phyloP scores from a whole-genome alignment of 2,888 invertebrate species.

The Ochropleura plecta region DNA sequence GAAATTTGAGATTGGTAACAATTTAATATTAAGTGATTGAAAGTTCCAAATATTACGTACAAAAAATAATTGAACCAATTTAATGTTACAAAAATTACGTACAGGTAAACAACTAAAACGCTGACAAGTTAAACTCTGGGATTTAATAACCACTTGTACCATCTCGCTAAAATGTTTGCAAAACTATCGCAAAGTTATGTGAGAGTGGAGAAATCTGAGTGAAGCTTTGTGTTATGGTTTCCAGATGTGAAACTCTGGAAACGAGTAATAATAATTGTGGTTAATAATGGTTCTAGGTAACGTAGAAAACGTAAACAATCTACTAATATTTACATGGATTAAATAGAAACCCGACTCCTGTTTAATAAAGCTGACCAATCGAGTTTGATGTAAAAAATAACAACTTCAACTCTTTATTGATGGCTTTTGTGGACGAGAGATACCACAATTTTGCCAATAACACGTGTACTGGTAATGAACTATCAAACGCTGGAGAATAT shows the following conservation, averaged over 20 bases:
- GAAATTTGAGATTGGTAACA: too few species aligned
- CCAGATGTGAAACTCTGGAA: conserved; percentile 6
- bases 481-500: too few species aligned
- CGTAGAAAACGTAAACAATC: neutral
- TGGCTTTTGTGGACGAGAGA: too few species aligned
- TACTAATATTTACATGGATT: neutral
- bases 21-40: neutral
- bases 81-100: neutral
- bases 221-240: conserved; percentile 13
- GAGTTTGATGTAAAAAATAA: too few species aligned
- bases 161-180: conserved; percentile 38
- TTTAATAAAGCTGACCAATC: too few species aligned
- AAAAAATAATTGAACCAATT: too few species aligned
- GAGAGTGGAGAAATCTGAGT: conserved; percentile 10
- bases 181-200: conserved; percentile 37
- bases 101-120: neutral
- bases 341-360: neutral
- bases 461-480: too few species aligned
- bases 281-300: neutral
- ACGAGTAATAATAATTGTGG: neutral
- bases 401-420: too few species aligned
- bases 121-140: conserved; percentile 13
- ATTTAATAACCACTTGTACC: conserved; percentile 18
- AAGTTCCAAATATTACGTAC: neutral
- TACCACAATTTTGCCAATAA: too few species aligned